Evolutionary conservation across 2,797 vertebrate genomes (phyloP).

Genomic region (Pteronotus mesoamericanus): DNA sequence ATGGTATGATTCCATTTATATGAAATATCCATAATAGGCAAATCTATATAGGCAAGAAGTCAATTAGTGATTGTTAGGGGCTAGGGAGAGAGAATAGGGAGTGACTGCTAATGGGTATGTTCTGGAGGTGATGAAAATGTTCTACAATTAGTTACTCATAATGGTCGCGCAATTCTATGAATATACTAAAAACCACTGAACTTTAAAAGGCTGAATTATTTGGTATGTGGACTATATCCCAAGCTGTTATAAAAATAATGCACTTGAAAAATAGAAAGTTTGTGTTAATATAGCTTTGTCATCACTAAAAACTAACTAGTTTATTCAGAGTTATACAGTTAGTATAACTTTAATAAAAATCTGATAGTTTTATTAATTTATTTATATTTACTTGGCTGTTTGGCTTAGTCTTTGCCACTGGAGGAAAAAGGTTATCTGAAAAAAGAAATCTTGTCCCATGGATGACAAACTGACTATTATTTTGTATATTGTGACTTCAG

Average conservation of each 20-base stretch:
- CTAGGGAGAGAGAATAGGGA: neutral
- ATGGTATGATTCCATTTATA: neutral
- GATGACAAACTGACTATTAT: neutral
- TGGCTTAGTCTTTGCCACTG: neutral
- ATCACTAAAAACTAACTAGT: neutral
- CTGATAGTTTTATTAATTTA: neutral
- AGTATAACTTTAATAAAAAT: neutral
- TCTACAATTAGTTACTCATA: neutral
- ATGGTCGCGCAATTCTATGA: neutral
- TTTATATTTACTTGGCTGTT: neutral
- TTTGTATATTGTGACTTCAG: neutral
- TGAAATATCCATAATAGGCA: neutral
- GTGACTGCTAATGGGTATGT: neutral
- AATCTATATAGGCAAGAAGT: neutral
- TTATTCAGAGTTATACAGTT: neutral
- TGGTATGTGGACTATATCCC: neutral
- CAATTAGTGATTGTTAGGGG: neutral
- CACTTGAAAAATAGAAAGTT: conserved; percentile 19
- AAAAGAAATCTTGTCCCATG: neutral
- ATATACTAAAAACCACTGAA: neutral
- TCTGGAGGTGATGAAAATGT: neutral
- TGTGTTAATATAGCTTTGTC: neutral
- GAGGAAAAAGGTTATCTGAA: neutral
- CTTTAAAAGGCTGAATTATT: neutral
- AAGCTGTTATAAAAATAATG: neutral